Conservation (phyloP, 1,140 invertebrate species). For the Drosophila leontia region DNA sequence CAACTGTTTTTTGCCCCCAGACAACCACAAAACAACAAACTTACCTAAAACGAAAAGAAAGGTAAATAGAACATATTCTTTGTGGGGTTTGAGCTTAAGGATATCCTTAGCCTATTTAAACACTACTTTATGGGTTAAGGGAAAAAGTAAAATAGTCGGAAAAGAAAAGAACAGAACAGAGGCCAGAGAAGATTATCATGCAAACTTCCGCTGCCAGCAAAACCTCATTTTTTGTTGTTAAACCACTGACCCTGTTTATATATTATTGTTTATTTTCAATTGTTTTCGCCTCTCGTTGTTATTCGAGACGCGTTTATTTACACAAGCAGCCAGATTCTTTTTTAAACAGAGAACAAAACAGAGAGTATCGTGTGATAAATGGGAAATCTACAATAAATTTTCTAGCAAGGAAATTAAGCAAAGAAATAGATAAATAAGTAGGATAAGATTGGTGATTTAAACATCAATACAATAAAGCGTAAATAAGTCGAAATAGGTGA, state of each 20-base stretch:
- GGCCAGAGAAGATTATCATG: constrained; percentile 21
- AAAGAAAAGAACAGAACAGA: not conserved
- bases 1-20: constrained; percentile 35
- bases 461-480: not conserved
- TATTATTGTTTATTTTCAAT: constrained; percentile 31
- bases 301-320: constrained; percentile 40
- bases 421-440: constrained; percentile 3
- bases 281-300: constrained; percentile 31
- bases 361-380: constrained; percentile 10
- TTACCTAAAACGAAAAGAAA: constrained; percentile 73
- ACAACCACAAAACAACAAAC: constrained; percentile 66
- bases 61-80: constrained; percentile 34
- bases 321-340: constrained; percentile 10
- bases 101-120: constrained; percentile 42
- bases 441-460: not conserved
- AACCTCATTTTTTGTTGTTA: constrained; percentile 13
- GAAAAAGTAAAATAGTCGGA: not conserved
- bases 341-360: constrained; percentile 17
- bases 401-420: not conserved
- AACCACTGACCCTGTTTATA: constrained; percentile 39
- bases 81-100: constrained; percentile 5
- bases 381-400: constrained; percentile 5
- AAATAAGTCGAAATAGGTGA: not conserved
- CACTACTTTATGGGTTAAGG: constrained; percentile 19
- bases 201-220: constrained; percentile 44